Percentiles rank a stretch among this genome's conserved stretches.
These are phyloP conservation scores for Julus scandinavius DNA, from an alignment of 2,888 invertebrate genomes.

Conservation along the genomic window DNA sequence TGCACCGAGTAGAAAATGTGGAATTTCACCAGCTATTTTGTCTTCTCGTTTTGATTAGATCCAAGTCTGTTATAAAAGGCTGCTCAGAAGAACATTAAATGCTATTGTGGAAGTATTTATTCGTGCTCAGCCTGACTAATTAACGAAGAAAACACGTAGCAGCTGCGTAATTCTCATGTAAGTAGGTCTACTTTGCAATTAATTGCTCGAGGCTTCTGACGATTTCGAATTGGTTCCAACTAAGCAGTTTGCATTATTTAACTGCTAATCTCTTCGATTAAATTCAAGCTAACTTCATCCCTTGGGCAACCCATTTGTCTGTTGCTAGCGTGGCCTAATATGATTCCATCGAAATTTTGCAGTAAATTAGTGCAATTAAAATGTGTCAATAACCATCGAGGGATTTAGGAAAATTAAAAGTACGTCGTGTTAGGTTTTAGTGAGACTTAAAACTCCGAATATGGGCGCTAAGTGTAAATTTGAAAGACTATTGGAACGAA, in stretches of 20 bases:
- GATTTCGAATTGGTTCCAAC: not conserved
- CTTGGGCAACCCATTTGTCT: not conserved
- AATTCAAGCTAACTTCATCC: not conserved
- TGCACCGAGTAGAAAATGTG: not conserved
- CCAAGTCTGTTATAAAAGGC: not conserved
- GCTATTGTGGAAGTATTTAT: not conserved
- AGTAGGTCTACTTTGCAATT: not conserved
- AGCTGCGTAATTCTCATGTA: conserved; percentile 37
- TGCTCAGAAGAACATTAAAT: not conserved
- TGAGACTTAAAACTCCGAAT: not conserved
- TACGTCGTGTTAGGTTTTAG: not conserved
- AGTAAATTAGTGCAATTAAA: not conserved
- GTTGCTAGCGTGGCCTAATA: not conserved
- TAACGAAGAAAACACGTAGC: conserved; percentile 16
- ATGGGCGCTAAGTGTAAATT: not conserved
- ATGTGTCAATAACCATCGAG: not conserved
- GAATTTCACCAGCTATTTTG: not conserved
- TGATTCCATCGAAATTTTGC: not conserved
- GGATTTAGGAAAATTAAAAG: not conserved
- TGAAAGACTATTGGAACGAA: not conserved
- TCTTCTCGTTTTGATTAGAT: not conserved
- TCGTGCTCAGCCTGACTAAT: not conserved
- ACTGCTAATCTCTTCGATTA: conserved; percentile 24
- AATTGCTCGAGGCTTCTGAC: conserved; percentile 16
- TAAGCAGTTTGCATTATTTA: conserved; percentile 32